Evolutionary conservation across 2,888 invertebrate genomes (phyloP), one percentile per base, ranked within the genome.

Genomic region (Heteropelma amictum): DNA sequence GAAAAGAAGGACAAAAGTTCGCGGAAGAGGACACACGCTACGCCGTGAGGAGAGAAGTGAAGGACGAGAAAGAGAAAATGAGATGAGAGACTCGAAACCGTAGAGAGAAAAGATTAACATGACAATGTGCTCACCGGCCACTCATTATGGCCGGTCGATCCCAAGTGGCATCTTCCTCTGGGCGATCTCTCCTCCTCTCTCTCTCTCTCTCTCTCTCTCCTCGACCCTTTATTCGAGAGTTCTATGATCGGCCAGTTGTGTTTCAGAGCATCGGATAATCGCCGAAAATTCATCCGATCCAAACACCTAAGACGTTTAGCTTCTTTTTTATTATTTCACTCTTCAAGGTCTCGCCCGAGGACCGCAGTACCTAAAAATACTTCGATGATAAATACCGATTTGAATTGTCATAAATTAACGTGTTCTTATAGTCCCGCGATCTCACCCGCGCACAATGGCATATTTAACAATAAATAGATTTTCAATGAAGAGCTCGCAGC

Each of bases 81-180:
- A n/a, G n/a, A n/a, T n/a, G n/a, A 60, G 69, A 64, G 67, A 51
- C 77, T 76, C 78, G 80, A 80, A 80, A 63, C 63, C 64, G 80
- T 79, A 77, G 78, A 78, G 54, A 72, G n/a, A n/a, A n/a, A n/a
- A n/a, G 82, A 87, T 86, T 86, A 86, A 86, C 86, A 87, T 87
- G 86, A 87, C 87, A 87, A 87, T 87, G 83, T 84, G 82, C 83
- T 82, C 82, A 84, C 85, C 82, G 84, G 84, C 84, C 87, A 84
- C 86, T 87, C 86, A 86, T 87, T 87, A 87, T 86, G 84, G 82
- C 79, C 77, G 82, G 78, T 80, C 81, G 78, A 81, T 78, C 69
- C 72, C 75, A 68, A 63, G 76, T 76, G 72, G 77, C 72, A 70
- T 70, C 72, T 76, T 69, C 77, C 72, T 70, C 77, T 47, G 58